phyloP scores from a whole-genome alignment of 2,797 vertebrate species.

The Molothrus aeneus region DNA sequence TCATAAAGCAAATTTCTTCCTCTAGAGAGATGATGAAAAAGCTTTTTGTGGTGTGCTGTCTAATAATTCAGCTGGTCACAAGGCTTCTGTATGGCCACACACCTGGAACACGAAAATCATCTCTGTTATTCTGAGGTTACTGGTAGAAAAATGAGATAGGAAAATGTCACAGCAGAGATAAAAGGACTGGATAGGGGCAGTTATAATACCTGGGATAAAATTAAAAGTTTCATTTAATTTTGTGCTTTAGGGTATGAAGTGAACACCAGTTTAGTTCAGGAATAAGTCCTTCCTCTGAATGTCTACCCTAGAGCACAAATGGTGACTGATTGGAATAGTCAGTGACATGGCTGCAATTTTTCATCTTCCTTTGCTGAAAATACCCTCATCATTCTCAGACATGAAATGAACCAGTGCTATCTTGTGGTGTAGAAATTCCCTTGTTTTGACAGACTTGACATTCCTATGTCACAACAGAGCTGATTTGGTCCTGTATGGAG shows the following conservation, averaged over 20 bases:
- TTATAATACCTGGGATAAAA: not conserved
- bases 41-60: not conserved
- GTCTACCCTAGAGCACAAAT: not conserved
- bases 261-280: not conserved
- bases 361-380: not conserved
- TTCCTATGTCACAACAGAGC: not conserved
- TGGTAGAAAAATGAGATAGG: not conserved
- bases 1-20: not conserved
- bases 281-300: not conserved
- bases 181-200: not conserved
- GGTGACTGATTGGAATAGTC: not conserved
- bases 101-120: not conserved
- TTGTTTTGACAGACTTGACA: not conserved
- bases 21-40: not conserved
- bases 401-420: not conserved
- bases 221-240: not conserved
- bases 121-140: not conserved
- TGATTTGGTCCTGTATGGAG: not conserved
- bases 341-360: not conserved
- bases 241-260: not conserved
- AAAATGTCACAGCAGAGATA: not conserved
- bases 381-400: not conserved
- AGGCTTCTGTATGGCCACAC: not conserved
- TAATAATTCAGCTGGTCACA: not conserved
- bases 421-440: not conserved